Evolutionary conservation across 1,140 invertebrate genomes (phyloP), one percentile per base, ranked within the genome.

Genomic region (Archivesica marissinica): DNA sequence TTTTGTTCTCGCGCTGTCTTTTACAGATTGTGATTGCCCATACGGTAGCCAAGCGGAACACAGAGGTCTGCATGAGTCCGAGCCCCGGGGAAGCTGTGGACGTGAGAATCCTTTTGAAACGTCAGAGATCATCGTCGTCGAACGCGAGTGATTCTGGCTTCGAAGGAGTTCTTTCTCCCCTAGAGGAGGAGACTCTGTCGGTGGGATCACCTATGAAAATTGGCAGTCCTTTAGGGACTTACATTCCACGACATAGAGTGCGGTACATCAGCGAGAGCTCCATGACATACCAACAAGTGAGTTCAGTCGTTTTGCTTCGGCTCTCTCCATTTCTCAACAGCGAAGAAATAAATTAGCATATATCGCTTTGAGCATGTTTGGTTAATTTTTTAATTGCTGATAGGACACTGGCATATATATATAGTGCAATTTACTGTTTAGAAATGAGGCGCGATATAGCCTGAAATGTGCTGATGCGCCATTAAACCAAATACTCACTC

Each of bases 1-100:
- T 9, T 9, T 44, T 7, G 41, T 44, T 17, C 7, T 17, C 41
- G 7, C 7, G 33, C 33, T 59, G 7, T 56, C 11, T 59, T 25
- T 81, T 81, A 20, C 56, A 84, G 81, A 13, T 25, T 3, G 17
- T 56, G 52, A 35, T 64, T n/a, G 81, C 81, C 4, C 84, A 86
- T 56, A 95, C 94, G 30, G 88, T 90, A 39, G 89, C 94, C 6
- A 90, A 94, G 33, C 94, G 94, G 15, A 91, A 90, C 44, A 94
- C 94, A 88, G 94, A 95, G 82, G 70, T 92, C 2, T 94, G 93
- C 54, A 50, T 93, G n/a, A 90, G 89, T 35, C 88, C 90, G n/a
- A 89, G 88, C 4, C 87, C 90, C 0, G 87, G 80, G 28, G 91
- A 92, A 20, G 87, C 83, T 23, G 74, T 92, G 39, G 91, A 93